Conservation (phyloP, 2,113 vertebrate species). For the Ploceus nigricollis region DNA sequence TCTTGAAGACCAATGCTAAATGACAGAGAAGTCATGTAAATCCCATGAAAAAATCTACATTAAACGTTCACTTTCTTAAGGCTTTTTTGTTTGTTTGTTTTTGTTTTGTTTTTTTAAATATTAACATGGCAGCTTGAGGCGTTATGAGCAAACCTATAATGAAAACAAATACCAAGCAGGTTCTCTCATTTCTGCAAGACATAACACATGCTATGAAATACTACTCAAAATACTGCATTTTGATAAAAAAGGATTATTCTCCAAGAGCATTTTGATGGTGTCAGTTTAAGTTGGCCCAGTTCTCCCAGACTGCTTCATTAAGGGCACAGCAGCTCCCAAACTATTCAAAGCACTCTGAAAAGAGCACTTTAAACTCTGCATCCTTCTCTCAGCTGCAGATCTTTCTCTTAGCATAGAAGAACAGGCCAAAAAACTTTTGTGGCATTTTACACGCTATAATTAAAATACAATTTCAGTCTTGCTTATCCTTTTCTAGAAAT, state of each 20-base stretch:
- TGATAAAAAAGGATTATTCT: neutral
- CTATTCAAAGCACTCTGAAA: neutral
- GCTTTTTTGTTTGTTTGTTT: neutral
- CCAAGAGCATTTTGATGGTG: fast-evolving
- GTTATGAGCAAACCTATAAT: neutral
- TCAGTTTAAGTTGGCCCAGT: neutral
- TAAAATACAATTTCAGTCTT: slow-evolving; percentile 1
- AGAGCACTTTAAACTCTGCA: neutral
- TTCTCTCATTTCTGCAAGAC: neutral
- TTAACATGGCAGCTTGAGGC: neutral
- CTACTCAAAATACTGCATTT: neutral
- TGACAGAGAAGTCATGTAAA: neutral
- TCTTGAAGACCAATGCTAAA: neutral
- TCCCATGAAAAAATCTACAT: neutral
- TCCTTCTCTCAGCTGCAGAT: neutral
- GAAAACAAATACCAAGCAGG: neutral
- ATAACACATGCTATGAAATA: neutral
- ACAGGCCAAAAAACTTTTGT: neutral
- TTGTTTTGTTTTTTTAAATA: neutral
- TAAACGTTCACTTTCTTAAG: neutral
- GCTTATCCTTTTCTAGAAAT: neutral
- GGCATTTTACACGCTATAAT: neutral
- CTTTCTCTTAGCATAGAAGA: neutral
- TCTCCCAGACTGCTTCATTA: neutral
- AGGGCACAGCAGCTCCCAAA: neutral